Base-by-base conservation (phyloP, 2,888 invertebrate genomes). In the Rugalucina vietnamica region DNA sequence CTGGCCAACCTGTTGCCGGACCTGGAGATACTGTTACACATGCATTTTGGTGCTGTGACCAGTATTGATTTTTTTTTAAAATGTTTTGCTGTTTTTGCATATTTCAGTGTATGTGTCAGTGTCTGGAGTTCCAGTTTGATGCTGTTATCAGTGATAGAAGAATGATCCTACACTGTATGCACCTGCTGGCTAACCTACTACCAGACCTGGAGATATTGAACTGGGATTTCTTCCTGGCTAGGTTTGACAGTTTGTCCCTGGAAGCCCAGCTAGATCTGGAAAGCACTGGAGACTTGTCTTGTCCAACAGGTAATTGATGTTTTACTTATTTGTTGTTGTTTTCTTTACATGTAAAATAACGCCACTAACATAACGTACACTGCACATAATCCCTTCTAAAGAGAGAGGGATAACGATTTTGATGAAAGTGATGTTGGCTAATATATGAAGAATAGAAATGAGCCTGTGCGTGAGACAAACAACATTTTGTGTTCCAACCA, bases 71-170 rank as follows among this genome's bases (percentile, higher is more conserved):
- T n/a, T n/a, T n/a, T n/a, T n/a, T n/a, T 14, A 18, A 14, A 49
- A 49, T 49, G 14, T 14, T 14, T 49, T 18, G n/a, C 14, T 49
- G 14, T 49, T n/a, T n/a, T n/a, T n/a, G n/a, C n/a, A 24, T 24
- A 14, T 90, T 89, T 10, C 91, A 94, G 95, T 97, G 98, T 81
- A 96, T 99, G 87, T 97, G 98, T 78, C 97, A 97, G 96, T 99
- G 99, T 95, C 95, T 99, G 95, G 99, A 99, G 96, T 97, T 98
- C 0, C 99, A 99, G 96, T 99, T 99, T 95, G 99, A 99, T 96
- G 96, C 98, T 84, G 98, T 99, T 86, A 98, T 99, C 84, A 97
- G 98, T 83, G 99, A 99, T 95, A 96, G 99, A 57, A 98, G 99
- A 0, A 97, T 99, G 96, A 98, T 99, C 39, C 96, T 99, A 57